Evolutionary conservation across 2,113 vertebrate genomes (phyloP).

Genomic region (Heteronetta atricapilla): DNA sequence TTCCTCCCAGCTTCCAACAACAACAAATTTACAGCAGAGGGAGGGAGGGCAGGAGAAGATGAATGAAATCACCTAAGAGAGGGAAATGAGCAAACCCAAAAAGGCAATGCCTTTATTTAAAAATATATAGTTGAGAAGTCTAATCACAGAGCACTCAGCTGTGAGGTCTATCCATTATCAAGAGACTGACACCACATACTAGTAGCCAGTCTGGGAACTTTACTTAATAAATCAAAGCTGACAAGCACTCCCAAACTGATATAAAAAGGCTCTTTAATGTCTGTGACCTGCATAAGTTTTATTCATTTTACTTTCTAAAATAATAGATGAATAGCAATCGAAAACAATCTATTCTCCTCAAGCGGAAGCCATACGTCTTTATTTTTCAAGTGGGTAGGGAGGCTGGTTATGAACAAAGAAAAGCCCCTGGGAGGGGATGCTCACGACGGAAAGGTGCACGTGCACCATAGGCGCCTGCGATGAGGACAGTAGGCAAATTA

Average conservation of each 20-base stretch:
- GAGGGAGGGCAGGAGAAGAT: background rate
- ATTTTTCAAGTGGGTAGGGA: slow-evolving; percentile 32
- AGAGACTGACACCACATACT: slow-evolving; percentile 85
- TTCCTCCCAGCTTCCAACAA: background rate
- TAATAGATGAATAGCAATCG: slow-evolving; percentile 70
- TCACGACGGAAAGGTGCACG: background rate
- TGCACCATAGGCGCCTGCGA: fast-evolving
- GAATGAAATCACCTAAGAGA: slow-evolving; percentile 11
- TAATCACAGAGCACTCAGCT: slow-evolving; percentile 82
- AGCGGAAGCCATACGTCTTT: slow-evolving; percentile 45
- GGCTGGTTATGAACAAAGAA: background rate
- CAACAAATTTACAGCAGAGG: background rate
- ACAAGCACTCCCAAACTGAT: slow-evolving; percentile 88
- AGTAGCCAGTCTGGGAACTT: slow-evolving; percentile 83
- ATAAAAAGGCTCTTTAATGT: slow-evolving; percentile 85
- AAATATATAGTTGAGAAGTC: slow-evolving; percentile 77
- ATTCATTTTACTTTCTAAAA: slow-evolving; percentile 78
- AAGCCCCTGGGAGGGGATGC: background rate
- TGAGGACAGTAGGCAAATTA: background rate
- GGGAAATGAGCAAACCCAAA: background rate
- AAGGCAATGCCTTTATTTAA: slow-evolving; percentile 72
- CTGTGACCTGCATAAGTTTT: slow-evolving; percentile 76
- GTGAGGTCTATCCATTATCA: slow-evolving; percentile 88
- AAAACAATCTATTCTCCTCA: slow-evolving; percentile 65
- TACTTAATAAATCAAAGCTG: slow-evolving; percentile 97